Percentiles rank a stretch among this genome's conserved stretches.
Conservation (phyloP, 2,113 vertebrate species). For the Rhinoderma darwinii region DNA sequence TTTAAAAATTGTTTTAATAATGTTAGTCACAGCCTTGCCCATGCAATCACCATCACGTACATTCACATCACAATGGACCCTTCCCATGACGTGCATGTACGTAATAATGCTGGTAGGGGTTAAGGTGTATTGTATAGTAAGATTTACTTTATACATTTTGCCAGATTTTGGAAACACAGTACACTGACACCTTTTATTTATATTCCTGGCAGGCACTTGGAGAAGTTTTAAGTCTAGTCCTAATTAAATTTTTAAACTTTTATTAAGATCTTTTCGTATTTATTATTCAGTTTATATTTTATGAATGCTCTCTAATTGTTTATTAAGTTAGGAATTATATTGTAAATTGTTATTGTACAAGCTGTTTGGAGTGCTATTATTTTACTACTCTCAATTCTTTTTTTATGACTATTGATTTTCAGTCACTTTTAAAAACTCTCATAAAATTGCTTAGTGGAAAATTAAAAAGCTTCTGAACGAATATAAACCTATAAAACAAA, state of each 20-base stretch:
- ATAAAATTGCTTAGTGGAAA: constrained; percentile 31
- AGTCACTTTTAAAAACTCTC: constrained; percentile 50
- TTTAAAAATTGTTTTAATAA: too few species aligned
- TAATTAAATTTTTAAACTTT: constrained; percentile 33
- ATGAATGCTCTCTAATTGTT: constrained; percentile 28
- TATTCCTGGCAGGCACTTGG: background rate
- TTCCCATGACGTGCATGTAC: too few species aligned
- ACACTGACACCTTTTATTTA: background rate
- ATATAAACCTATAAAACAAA: background rate
- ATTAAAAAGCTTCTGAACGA: constrained; percentile 27
- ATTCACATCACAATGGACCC: too few species aligned
- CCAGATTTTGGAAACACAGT: background rate
- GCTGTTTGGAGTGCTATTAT: constrained; percentile 13
- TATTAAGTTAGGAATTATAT: constrained; percentile 43
- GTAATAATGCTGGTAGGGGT: too few species aligned
- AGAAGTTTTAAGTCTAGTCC: constrained; percentile 33
- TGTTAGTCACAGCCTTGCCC: too few species aligned
- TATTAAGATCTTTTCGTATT: constrained; percentile 30
- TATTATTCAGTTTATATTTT: constrained; percentile 42
- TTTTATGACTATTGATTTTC: constrained; percentile 55
- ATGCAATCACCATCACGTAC: too few species aligned
- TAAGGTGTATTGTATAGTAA: too few species aligned
- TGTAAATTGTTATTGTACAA: constrained; percentile 34
- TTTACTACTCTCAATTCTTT: constrained; percentile 48
- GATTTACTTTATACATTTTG: background rate